phyloP scores from a whole-genome alignment of 1,140 invertebrate species.

The Drosophila littoralis region DNA sequence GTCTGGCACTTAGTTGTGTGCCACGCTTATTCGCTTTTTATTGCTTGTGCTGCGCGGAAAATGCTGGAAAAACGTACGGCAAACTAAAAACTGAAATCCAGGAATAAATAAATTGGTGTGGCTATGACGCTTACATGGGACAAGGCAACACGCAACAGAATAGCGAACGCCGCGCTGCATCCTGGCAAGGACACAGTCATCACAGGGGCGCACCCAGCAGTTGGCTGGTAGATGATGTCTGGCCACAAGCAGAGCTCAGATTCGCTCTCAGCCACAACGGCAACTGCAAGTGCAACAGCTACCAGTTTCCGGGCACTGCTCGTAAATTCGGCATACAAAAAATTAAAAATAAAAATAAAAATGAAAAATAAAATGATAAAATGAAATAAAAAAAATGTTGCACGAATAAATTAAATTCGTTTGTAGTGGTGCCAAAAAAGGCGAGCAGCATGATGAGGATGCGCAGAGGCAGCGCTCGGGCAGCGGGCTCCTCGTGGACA shows the following conservation, averaged over 20 bases:
- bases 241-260: conserved; percentile 36
- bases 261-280: conserved; percentile 5
- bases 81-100: conserved; percentile 81
- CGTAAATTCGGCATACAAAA: conserved; percentile 67
- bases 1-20: not conserved
- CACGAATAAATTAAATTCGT: conserved; percentile 82
- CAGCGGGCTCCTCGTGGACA: not conserved
- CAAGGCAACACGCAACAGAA: conserved; percentile 16
- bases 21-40: not conserved
- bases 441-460: conserved; percentile 30
- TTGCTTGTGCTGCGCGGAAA: conserved; percentile 29
- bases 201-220: conserved; percentile 13
- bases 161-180: conserved; percentile 39
- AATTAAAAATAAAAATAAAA: no score
- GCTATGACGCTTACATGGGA: conserved; percentile 74
- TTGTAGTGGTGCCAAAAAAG: conserved; percentile 45
- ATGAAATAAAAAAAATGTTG: conserved; percentile 43
- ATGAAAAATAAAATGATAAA: not conserved
- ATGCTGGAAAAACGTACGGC: conserved; percentile 64
- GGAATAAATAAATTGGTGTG: conserved; percentile 82
- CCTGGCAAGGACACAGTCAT: conserved; percentile 58
- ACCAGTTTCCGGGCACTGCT: conserved; percentile 38
- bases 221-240: conserved; percentile 17
- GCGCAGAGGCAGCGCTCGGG: not conserved
- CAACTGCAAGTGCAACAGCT: conserved; percentile 3